phyloP scores from a whole-genome alignment of 2,888 invertebrate species.

The Arge pagana region DNA sequence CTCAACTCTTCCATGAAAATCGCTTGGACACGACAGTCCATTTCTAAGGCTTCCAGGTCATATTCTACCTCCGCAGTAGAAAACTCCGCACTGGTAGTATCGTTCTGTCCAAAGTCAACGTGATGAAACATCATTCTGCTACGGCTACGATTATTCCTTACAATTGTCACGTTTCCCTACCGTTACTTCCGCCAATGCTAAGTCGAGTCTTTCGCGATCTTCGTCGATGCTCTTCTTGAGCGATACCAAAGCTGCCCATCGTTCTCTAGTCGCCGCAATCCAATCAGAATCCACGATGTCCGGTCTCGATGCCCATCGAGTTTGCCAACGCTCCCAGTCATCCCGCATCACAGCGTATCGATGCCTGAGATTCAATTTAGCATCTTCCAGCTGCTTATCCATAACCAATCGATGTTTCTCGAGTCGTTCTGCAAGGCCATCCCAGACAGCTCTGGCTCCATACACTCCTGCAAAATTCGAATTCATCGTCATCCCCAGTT shows the following conservation, averaged over 20 bases:
- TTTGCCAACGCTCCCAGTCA: conserved; percentile 52
- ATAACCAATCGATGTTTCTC: conserved; percentile 50
- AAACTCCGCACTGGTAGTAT: conserved; percentile 38
- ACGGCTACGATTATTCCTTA: too few species aligned
- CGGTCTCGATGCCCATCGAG: conserved; percentile 45
- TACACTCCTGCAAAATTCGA: conserved; percentile 39
- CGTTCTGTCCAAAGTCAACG: too few species aligned
- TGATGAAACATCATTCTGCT: too few species aligned
- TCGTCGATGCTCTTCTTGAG: conserved; percentile 40
- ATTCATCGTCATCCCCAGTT: too few species aligned
- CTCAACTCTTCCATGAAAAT: conserved; percentile 51
- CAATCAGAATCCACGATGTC: conserved; percentile 47
- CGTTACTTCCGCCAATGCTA: conserved; percentile 40
- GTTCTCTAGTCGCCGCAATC: conserved; percentile 50
- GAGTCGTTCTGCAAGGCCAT: conserved; percentile 46
- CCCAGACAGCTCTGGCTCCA: conserved; percentile 48
- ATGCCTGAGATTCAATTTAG: conserved; percentile 52
- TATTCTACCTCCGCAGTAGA: conserved; percentile 36
- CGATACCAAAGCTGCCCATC: conserved; percentile 46
- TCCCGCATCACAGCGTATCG: conserved; percentile 49
- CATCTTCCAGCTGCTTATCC: conserved; percentile 50
- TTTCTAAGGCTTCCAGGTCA: conserved; percentile 50
- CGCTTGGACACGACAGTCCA: conserved; percentile 49
- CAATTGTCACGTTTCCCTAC: too few species aligned
- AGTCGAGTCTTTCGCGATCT: conserved; percentile 47